Percentiles rank a stretch among this genome's conserved stretches.
phyloP scores from a whole-genome alignment of 1,140 invertebrate genomes.

The Neodiprion fabricii region DNA sequence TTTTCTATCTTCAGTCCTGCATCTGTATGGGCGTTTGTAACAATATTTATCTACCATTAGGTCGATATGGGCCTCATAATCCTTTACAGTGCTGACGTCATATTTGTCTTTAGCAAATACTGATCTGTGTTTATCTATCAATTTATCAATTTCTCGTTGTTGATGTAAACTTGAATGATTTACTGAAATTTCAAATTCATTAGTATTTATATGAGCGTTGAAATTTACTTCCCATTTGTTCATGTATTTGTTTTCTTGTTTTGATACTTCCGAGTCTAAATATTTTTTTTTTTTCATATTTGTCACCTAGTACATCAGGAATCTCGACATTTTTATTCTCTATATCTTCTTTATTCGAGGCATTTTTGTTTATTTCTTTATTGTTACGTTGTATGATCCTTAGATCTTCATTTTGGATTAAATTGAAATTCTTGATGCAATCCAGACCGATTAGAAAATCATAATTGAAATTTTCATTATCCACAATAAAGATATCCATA shows the following conservation, averaged over 20 bases:
- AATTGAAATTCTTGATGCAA: slow-evolving; percentile 24
- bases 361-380: neutral
- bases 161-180: slow-evolving; percentile 36
- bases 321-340: neutral
- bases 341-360: neutral
- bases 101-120: slow-evolving; percentile 29
- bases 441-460: slow-evolving; percentile 26
- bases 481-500: slow-evolving; percentile 24
- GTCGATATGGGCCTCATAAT: slow-evolving; percentile 33
- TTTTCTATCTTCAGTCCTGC: slow-evolving; percentile 20
- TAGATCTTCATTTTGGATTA: slow-evolving; percentile 24
- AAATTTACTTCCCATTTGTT: slow-evolving; percentile 30
- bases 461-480: slow-evolving; percentile 26
- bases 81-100: slow-evolving; percentile 28
- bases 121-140: slow-evolving; percentile 21
- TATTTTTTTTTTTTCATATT: neutral
- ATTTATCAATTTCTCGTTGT: slow-evolving; percentile 17
- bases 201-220: slow-evolving; percentile 40
- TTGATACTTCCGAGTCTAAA: no score
- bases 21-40: slow-evolving; percentile 21
- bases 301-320: no score
- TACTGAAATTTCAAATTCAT: slow-evolving; percentile 33
- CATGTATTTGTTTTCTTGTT: neutral
- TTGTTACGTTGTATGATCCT: slow-evolving; percentile 20
- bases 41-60: slow-evolving; percentile 23